Evolutionary conservation across 1,140 invertebrate genomes (phyloP).

Genomic region (Bombus picipes): DNA sequence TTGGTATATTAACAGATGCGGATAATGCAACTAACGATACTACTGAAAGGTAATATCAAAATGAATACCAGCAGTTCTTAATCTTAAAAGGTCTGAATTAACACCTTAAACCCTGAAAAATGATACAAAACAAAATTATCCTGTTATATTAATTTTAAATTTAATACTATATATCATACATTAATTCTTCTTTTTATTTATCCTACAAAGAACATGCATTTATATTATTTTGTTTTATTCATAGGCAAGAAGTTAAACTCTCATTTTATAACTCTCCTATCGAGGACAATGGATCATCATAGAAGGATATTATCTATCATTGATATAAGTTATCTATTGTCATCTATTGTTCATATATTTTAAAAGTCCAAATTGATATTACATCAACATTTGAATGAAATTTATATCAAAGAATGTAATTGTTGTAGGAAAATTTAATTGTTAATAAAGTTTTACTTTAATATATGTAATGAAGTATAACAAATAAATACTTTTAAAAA

Average conservation of each 20-base stretch:
- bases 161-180: not conserved
- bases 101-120: not conserved
- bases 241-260: constrained; percentile 82
- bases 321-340: too few relatives aligned
- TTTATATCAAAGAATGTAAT: constrained; percentile 3
- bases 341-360: not conserved
- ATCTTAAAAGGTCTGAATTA: not conserved
- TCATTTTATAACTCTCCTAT: constrained; percentile 82
- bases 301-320: not conserved
- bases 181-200: not conserved
- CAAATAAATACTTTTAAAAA: constrained; percentile 4
- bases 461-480: not conserved
- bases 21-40: constrained; percentile 77
- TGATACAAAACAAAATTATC: not conserved
- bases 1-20: constrained; percentile 84
- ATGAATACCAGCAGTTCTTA: too few relatives aligned
- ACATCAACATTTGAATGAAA: not conserved
- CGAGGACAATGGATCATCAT: not conserved
- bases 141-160: not conserved
- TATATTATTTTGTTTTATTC: constrained; percentile 8
- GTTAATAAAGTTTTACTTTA: not conserved
- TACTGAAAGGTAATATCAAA: constrained; percentile 60
- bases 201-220: too few relatives aligned
- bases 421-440: not conserved
- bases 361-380: not conserved